Evolutionary conservation across 2,113 vertebrate genomes (phyloP).

Genomic region (Cichladusa arquata): DNA sequence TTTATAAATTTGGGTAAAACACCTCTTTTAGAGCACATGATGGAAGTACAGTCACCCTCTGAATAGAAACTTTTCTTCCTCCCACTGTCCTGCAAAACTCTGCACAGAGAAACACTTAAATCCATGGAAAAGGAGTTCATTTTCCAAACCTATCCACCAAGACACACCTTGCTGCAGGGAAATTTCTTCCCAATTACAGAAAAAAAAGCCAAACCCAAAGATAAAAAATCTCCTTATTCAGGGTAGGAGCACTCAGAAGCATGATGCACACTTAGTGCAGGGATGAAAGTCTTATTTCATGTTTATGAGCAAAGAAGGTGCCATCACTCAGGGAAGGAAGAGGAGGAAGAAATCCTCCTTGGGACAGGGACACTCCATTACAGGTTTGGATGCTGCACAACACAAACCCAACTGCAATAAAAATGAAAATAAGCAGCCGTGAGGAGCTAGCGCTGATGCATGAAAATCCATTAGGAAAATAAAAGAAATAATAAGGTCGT

Average conservation of each 20-base stretch:
- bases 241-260: background rate
- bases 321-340: background rate
- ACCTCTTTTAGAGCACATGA: rapidly evolving
- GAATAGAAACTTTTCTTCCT: background rate
- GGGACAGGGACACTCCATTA: conserved; percentile 31
- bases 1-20: background rate
- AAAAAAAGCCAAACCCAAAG: background rate
- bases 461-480: conserved; percentile 57
- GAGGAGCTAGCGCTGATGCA: conserved; percentile 24
- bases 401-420: background rate
- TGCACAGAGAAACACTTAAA: background rate
- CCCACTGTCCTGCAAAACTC: background rate
- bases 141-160: background rate
- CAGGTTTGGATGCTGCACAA: background rate
- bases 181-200: background rate
- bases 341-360: background rate
- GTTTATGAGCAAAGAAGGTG: conserved; percentile 18
- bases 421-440: conserved; percentile 28
- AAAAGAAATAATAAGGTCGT: conserved; percentile 46
- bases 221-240: background rate
- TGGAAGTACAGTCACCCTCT: background rate
- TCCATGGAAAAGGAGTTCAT: background rate
- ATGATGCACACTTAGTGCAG: background rate
- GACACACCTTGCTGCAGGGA: background rate
- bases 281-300: background rate